Conservation (phyloP, 2,113 vertebrate genomes). For the Lontra canadensis region DNA sequence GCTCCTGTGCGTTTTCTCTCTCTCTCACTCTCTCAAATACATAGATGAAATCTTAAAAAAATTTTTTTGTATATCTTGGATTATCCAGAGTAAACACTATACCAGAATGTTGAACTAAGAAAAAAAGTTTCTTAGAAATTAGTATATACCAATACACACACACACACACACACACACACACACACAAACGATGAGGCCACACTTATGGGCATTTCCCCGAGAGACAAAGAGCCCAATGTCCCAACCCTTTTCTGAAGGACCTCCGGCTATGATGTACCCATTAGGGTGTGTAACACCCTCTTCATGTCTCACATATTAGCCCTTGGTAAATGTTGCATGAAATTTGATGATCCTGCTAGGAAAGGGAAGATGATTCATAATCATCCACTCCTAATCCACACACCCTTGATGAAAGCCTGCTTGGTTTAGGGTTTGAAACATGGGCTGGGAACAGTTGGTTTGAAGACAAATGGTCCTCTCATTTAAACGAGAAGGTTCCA, state of each 20-base stretch:
- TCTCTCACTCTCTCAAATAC: not conserved
- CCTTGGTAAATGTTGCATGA: conserved; percentile 36
- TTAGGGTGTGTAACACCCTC: not conserved
- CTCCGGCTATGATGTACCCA: not conserved
- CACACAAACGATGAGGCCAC: not conserved
- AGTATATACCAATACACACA: not conserved
- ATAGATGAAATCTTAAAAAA: not conserved
- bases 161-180: not conserved
- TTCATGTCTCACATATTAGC: not conserved
- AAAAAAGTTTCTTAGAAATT: not conserved
- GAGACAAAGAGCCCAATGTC: not conserved
- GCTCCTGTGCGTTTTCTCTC: not conserved
- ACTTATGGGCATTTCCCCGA: not conserved
- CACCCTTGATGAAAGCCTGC: not conserved
- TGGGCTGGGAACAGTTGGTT: not conserved
- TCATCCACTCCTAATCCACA: not conserved
- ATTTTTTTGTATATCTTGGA: not conserved
- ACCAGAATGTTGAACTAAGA: not conserved
- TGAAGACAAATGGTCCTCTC: not conserved
- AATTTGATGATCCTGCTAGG: not conserved
- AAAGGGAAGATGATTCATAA: conserved; percentile 23
- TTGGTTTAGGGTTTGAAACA: not conserved
- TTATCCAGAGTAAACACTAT: not conserved
- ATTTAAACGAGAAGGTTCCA: not conserved
- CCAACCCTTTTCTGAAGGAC: not conserved